phyloP scores from a whole-genome alignment of 2,888 invertebrate species.

The Ophioninae sp. region DNA sequence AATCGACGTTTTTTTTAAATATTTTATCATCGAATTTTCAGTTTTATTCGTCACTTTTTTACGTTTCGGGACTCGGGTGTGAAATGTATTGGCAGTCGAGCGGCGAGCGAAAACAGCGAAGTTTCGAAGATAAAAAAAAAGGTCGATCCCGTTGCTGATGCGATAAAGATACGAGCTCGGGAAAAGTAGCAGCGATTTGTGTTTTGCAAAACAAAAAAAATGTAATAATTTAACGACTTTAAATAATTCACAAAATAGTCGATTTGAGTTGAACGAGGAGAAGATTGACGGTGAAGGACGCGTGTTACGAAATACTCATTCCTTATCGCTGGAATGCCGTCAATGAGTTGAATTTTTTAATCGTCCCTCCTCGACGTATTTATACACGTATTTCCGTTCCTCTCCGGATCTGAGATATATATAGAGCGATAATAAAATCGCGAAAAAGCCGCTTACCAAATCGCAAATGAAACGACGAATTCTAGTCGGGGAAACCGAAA shows the following conservation, averaged over 20 bases:
- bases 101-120: neutral
- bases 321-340: slow-evolving; percentile 14
- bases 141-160: neutral
- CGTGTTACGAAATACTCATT: neutral
- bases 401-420: slow-evolving; percentile 20
- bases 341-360: slow-evolving; percentile 44
- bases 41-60: neutral
- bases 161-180: neutral
- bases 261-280: neutral
- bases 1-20: neutral
- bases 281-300: neutral
- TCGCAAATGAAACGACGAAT: slow-evolving; percentile 4
- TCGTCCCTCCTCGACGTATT: slow-evolving; percentile 4
- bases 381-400: neutral
- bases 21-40: neutral
- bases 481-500: slow-evolving; percentile 1
- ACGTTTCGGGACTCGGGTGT: slow-evolving; percentile 31
- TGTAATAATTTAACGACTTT: neutral
- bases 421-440: neutral
- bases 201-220: neutral
- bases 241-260: neutral
- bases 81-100: slow-evolving; percentile 14
- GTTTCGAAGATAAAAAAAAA: neutral
- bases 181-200: neutral
- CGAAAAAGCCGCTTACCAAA: slow-evolving; percentile 1